Evolutionary conservation across 2,888 invertebrate species (phyloP).

Genomic region (Biston betularia): DNA sequence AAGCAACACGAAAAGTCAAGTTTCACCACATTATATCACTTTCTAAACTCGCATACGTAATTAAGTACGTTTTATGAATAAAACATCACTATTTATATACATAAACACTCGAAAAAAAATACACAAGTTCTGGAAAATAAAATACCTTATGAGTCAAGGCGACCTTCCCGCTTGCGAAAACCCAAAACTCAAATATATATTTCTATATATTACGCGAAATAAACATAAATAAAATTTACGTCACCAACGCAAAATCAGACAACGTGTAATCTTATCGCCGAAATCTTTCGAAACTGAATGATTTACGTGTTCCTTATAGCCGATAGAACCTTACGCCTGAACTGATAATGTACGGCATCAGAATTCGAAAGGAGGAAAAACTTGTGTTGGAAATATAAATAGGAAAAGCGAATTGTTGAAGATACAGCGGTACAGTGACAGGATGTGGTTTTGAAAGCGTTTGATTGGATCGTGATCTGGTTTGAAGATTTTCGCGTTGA

Average conservation of each 20-base stretch:
- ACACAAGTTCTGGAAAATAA: too few relatives aligned
- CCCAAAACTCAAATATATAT: not conserved
- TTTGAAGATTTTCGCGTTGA: slow-evolving; percentile 19
- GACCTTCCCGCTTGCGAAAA: too few relatives aligned
- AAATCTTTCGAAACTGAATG: slow-evolving; percentile 29
- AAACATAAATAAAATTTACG: slow-evolving; percentile 1
- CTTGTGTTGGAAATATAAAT: slow-evolving; percentile 30
- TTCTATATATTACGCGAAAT: not conserved
- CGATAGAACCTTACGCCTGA: slow-evolving; percentile 25
- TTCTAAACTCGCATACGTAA: too few relatives aligned
- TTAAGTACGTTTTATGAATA: too few relatives aligned
- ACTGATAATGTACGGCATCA: slow-evolving; percentile 22
- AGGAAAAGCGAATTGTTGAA: slow-evolving; percentile 21
- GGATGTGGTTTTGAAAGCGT: slow-evolving; percentile 29
- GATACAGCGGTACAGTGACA: slow-evolving; percentile 24
- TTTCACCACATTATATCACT: too few relatives aligned
- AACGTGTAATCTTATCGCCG: slow-evolving; percentile 15
- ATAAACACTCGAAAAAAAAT: too few relatives aligned
- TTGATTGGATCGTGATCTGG: slow-evolving; percentile 30
- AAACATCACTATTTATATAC: too few relatives aligned
- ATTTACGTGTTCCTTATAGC: slow-evolving; percentile 29
- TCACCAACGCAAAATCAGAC: slow-evolving; percentile 10
- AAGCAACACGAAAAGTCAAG: too few relatives aligned
- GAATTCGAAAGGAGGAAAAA: slow-evolving; percentile 33
- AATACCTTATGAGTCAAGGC: too few relatives aligned